Percentiles rank a stretch among this genome's conserved stretches.
Conservation (phyloP, 2,797 vertebrate species). For the Aulostomus chinensis region DNA sequence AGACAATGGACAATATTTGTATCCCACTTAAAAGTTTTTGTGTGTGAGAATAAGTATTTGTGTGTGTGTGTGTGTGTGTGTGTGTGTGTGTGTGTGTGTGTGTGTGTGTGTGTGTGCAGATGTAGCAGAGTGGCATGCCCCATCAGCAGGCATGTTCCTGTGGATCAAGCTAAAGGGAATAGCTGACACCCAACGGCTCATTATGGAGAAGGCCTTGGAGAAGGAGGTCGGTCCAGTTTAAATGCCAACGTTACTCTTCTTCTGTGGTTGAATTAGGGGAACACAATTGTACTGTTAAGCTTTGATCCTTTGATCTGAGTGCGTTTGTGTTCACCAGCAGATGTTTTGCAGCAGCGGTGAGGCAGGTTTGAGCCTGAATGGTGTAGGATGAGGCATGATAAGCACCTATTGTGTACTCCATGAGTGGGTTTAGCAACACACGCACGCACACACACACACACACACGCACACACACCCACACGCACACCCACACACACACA, state of each 20-base stretch:
- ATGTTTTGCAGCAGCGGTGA: no score
- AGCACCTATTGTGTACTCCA: slow-evolving; percentile 32
- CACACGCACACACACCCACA: slow-evolving; percentile 8
- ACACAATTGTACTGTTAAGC: no score
- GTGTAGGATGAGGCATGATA: slow-evolving; percentile 40
- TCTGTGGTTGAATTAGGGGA: no score
- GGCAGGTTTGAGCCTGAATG: slow-evolving; percentile 27
- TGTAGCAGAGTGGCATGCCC: slow-evolving; percentile 84
- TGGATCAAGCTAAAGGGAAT: slow-evolving; percentile 86
- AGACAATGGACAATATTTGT: no score
- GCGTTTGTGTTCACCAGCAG: no score
- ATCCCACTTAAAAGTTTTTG: no score
- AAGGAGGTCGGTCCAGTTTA: slow-evolving; percentile 82
- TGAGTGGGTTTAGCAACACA: slow-evolving; percentile 39
- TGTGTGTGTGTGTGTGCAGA: slow-evolving; percentile 51
- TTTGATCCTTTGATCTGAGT: no score
- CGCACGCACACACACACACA: slow-evolving; percentile 21
- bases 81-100: slow-evolving; percentile 12
- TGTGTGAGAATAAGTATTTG: not conserved
- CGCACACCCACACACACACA: not conserved
- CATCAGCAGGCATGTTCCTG: slow-evolving; percentile 85
- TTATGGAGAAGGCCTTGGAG: slow-evolving; percentile 81
- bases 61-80: slow-evolving; percentile 6
- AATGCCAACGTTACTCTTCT: no score
- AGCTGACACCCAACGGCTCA: slow-evolving; percentile 78